phyloP scores from a whole-genome alignment of 2,888 invertebrate species.

The Hirtodrosophila histrioides region DNA sequence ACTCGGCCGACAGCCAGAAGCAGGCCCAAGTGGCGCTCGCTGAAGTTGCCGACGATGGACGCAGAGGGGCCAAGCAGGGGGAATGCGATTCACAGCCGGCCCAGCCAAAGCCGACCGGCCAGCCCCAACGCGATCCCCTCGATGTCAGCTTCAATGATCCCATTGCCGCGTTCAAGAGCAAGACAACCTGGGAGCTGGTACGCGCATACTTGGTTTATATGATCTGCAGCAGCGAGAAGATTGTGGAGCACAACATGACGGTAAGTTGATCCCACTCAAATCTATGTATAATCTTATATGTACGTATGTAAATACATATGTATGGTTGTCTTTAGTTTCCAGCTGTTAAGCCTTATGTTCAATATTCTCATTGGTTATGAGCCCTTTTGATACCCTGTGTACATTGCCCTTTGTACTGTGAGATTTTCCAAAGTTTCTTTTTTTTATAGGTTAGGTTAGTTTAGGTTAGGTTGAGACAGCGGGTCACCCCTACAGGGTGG shows the following conservation, averaged over 20 bases:
- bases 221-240: slow-evolving; percentile 93
- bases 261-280: slow-evolving; percentile 86
- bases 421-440: no score
- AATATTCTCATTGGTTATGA: no score
- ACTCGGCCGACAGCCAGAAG: slow-evolving; percentile 47
- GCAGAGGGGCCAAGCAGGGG: slow-evolving; percentile 13
- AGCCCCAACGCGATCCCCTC: slow-evolving; percentile 87
- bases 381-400: no score
- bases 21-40: slow-evolving; percentile 46
- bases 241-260: slow-evolving; percentile 97
- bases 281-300: no score
- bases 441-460: no score
- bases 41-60: neutral
- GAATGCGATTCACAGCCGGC: neutral
- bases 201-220: slow-evolving; percentile 96
- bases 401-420: no score
- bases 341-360: no score
- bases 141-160: slow-evolving; percentile 95
- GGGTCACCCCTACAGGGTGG: no score
- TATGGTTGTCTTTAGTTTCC: no score
- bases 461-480: no score
- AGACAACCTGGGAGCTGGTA: slow-evolving; percentile 95
- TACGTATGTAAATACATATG: no score
- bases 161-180: slow-evolving; percentile 96
- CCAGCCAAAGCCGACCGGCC: slow-evolving; percentile 55